Evolutionary conservation across 2,888 invertebrate species (phyloP), one percentile per base, ranked within the genome.

Genomic region (Ophion costatus): DNA sequence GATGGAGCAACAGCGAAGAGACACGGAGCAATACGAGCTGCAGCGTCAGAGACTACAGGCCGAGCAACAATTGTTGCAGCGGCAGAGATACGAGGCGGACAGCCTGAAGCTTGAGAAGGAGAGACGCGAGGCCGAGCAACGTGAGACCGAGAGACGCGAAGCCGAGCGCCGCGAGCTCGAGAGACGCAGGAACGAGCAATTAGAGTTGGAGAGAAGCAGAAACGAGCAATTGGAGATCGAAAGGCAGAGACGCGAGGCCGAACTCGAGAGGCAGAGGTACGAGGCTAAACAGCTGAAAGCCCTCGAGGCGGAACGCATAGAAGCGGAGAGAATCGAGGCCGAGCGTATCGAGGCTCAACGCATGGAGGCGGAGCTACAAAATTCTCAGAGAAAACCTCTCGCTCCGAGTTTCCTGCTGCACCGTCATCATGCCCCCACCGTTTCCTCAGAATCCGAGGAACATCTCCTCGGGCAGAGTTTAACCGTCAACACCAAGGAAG

Each of bases 401-500:
- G 84, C 89, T 11, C 90, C 93, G 1, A 90, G 87, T 85, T 93
- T 90, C 73, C 86, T 92, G 83, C 90, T 90, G 51, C 90, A 90
- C 11, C 85, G 85, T 64, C 92, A 92, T 85, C 92, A 91, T 69
- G 86, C 90, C 6, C 86, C 91, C 0, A 80, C 88, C 0, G 88
- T 88, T 1, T 61, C 86, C 0, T 56, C 88, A 5, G 86, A 89
- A 1, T 86, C 88, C 2, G 88, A 89, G 10, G 92, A 93, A 20
- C 95, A 95, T 88, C 90, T 95, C 0, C 94, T 95, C 17, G 95
- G 95, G 10, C 95, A 95, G 90, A 95, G 95, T 80, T 94, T 96
- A 22, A 97, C 96, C 6, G 95, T 96, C 0, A 96, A 96, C 89
- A 96, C 96, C 0, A 96, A 96, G 89, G 96, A 96, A 90, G 96